Evolutionary conservation across 2,888 invertebrate genomes (phyloP), one percentile per base, ranked within the genome.

Genomic region (Tipula helvola): DNA sequence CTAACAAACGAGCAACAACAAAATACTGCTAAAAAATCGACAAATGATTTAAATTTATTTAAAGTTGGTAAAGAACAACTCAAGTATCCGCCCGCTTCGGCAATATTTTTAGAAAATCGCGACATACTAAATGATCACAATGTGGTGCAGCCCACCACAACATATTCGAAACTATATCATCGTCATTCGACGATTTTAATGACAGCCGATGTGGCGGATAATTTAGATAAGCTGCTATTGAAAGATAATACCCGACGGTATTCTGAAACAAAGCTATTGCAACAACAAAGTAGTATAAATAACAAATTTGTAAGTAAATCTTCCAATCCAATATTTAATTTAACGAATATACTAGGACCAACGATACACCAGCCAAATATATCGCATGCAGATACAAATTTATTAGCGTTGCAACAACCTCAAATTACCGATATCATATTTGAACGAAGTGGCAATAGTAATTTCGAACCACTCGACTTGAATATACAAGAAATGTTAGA

Each of bases 401-500:
- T 71, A 71, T 71, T 71, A 28, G 71, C 18, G n/a, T 10, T 71
- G 28, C 47, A 84, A 12, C 36, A 47, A 86, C 89, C 89, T 87
- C 88, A 90, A 89, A 89, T 89, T 84, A 89, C 89, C 87, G 89
- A 90, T 88, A 89, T 90, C 87, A 88, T 89, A 87, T 89, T 90
- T 88, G 88, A 89, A 88, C 88, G 88, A n/a, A 90, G 90, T 89
- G 90, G 92, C 89, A 90, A 92, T 88, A 91, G 92, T 88, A 88
- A 88, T 87, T 91, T 93, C 89, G 93, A 94, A 90, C 93, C 93
- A 89, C 89, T 91, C 83, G 91, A 92, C 88, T 88, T 91, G 87
- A 91, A 91, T 88, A 91, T 91, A 87, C 90, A 91, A 87, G 91
- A 92, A 88, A 92, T 92, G 91, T 91, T 91, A 90, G 94, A 90